A percentile compares a stretch with the other conserved stretches of the same genome.
Conservation (phyloP, 1,140 invertebrate species). For the Drosophila eugracilis region DNA sequence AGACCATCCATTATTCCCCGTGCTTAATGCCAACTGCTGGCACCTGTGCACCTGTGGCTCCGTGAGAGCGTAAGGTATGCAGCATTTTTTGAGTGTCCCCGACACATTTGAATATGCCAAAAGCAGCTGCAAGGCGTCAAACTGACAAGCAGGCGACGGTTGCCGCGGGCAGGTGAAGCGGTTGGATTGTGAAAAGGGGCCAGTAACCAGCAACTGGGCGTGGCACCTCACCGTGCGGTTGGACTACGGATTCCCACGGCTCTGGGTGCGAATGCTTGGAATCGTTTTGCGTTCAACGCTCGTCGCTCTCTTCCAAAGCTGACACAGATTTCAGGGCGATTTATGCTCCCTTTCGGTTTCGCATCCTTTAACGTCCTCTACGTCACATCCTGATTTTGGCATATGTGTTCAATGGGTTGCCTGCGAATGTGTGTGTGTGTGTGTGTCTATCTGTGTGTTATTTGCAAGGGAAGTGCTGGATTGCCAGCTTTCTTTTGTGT, state of each 20-base stretch:
- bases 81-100: constrained; percentile 27
- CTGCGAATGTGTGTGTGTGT: neutral
- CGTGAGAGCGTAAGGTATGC: constrained; percentile 12
- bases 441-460: too few relatives aligned
- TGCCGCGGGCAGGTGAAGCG: neutral
- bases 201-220: constrained; percentile 23
- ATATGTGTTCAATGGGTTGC: constrained; percentile 33
- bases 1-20: constrained; percentile 15
- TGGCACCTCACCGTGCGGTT: constrained; percentile 43
- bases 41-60: constrained; percentile 67
- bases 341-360: constrained; percentile 40
- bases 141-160: constrained; percentile 12
- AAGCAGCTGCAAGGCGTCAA: constrained; percentile 48
- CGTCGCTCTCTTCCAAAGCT: constrained; percentile 20
- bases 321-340: constrained; percentile 63
- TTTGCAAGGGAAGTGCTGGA: constrained; percentile 5
- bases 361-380: constrained; percentile 5
- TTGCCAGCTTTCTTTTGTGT: constrained; percentile 35
- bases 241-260: constrained; percentile 29
- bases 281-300: constrained; percentile 53
- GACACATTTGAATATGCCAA: constrained; percentile 68
- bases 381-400: constrained; percentile 38
- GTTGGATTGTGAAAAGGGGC: neutral
- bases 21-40: constrained; percentile 25
- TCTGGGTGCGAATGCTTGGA: constrained; percentile 27